Evolutionary conservation across 2,888 invertebrate genomes (phyloP), one percentile per base, ranked within the genome.

Genomic region (Eretmocerus hayati): DNA sequence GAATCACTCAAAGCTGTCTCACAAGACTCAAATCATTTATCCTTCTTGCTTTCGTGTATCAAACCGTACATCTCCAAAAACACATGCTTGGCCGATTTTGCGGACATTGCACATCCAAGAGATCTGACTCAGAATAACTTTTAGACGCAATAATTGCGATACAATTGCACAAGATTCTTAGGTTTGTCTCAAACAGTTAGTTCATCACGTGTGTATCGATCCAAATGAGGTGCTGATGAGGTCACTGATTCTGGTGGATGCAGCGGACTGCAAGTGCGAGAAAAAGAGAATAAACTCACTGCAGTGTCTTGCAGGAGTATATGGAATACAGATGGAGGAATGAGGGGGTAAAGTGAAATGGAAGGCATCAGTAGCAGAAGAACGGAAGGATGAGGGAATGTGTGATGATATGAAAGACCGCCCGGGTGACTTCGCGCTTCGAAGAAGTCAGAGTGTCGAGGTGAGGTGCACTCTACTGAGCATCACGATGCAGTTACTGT

Each of bases 31-130:
- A n/a, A n/a, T n/a, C n/a, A n/a, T n/a, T n/a, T n/a, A n/a, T n/a
- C n/a, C n/a, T n/a, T n/a, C n/a, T n/a, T n/a, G n/a, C n/a, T n/a
- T n/a, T n/a, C n/a, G n/a, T n/a, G n/a, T n/a, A n/a, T n/a, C n/a
- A n/a, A n/a, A n/a, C n/a, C n/a, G n/a, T n/a, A n/a, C n/a, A n/a
- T n/a, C n/a, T n/a, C n/a, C n/a, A 44, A 15, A 32, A 33, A 36
- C 41, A 50, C 52, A 53, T 31, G 42, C 48, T 55, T 44, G 44
- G 48, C 31, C 52, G 56, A 50, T 58, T 50, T 46, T 48, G 8
- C 42, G 46, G 48, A 61, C 59, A 58, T 48, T 48, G 50, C 55
- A 55, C 47, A 48, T 61, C 56, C 59, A 59, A 61, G 56, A 61
- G 54, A 51, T 59, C 36, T 11, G 5, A n/a, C n/a, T n/a, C n/a